phyloP scores from a whole-genome alignment of 2,888 invertebrate species.

The Sepiola atlantica region DNA sequence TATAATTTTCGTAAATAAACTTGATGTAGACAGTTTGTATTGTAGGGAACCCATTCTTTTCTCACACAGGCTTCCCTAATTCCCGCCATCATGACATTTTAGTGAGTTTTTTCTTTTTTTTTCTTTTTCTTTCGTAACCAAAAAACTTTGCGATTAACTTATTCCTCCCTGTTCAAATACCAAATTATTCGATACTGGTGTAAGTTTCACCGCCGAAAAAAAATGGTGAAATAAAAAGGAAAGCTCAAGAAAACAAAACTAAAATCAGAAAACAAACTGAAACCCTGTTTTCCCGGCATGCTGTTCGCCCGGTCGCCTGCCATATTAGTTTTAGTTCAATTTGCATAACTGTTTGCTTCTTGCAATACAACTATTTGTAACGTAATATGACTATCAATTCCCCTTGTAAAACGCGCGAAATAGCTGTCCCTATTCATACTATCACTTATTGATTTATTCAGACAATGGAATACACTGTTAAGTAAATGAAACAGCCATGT shows the following conservation, averaged over 20 bases:
- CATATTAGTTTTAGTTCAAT: neutral
- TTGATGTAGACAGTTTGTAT: too few relatives aligned
- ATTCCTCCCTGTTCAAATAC: neutral
- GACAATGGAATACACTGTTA: neutral
- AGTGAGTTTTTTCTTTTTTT: neutral
- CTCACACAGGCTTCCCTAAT: neutral
- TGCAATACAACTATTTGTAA: neutral
- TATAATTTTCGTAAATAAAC: too few relatives aligned
- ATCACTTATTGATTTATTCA: neutral
- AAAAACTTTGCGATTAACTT: neutral
- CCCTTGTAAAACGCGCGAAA: neutral
- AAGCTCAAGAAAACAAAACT: too few relatives aligned
- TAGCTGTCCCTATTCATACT: neutral
- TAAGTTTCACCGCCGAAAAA: neutral
- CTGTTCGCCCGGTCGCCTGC: neutral
- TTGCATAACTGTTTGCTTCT: conserved; percentile 1
- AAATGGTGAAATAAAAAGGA: neutral
- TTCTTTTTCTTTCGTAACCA: neutral
- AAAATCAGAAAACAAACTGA: neutral
- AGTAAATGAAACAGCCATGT: neutral
- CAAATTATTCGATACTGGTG: neutral
- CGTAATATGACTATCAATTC: conserved; percentile 9
- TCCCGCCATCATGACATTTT: neutral
- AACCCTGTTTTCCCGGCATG: neutral
- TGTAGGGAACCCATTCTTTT: neutral